Evolutionary conservation across 1,140 invertebrate species (phyloP), one percentile per base, ranked within the genome.

Genomic region (Drosophila nasuta): DNA sequence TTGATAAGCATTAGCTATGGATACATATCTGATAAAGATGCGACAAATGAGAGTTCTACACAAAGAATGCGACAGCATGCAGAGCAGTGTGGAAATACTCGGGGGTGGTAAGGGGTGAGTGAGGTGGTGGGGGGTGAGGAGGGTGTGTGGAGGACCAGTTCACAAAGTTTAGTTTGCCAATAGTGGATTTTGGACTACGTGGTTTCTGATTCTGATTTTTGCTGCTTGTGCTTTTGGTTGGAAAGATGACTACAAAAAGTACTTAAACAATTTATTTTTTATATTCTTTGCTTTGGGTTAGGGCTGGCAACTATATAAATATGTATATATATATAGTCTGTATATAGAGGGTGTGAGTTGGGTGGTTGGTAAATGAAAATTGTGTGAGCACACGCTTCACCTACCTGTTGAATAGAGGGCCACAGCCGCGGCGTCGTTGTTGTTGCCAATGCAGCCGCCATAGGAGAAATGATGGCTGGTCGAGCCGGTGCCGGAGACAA

Each of bases 391-490:
- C 1, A 0, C 1, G 45, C 45, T n/a, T 46, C 7, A 72, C 93
- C 93, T 93, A 94, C 94, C 94, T 86, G 95, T 95, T 66, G 96
- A 94, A 72, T 95, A 94, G 70, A 94, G 92, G 8, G 95, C 95
- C 73, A 95, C 95, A 57, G 79, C 72, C 63, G 76, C 79, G 60
- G 68, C 81, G 45, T 95, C 77, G 93, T 88, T 75, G 93, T 51
- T 73, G 35, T 79, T 77, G 41, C 62, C 83, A 71, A 88, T 85
- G 68, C 85, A 83, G 79, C 95, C 93, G 85, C 95, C 93, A 93
- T 95, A 94, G 86, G 95, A 94, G 81, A 95, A 94, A 91, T 95
- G 94, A 82, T 94, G 79, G 82, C 94, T 93, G 60, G 93, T 93
- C 78, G 93, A 93, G 71, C 94, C 94, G 78, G 95, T 94, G 70